Evolutionary conservation across 92 coral and sea anemone species (phyloP).

Genomic region (Scolanthus callimorphus): DNA sequence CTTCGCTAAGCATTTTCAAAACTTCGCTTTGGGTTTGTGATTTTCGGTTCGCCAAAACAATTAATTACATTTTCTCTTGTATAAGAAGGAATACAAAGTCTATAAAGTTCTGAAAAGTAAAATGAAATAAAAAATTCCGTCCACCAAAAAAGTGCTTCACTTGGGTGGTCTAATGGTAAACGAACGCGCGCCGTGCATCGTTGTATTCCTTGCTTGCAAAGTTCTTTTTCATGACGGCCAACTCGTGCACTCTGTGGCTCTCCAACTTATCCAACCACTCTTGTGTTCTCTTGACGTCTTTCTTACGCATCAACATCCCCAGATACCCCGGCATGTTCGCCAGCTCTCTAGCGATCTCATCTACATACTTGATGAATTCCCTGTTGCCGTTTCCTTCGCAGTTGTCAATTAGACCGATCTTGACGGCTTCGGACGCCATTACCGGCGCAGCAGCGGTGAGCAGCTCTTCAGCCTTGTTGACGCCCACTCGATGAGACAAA

Average conservation of each 20-base stretch:
- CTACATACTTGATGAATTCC: constrained; percentile 30
- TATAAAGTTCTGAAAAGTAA: too few species aligned
- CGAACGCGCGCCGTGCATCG: constrained; percentile 46
- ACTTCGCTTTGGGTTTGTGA: too few species aligned
- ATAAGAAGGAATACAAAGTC: too few species aligned
- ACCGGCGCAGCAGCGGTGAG: constrained; percentile 35
- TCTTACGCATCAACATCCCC: constrained; percentile 10
- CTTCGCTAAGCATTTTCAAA: too few species aligned
- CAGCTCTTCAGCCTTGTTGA: constrained; percentile 32
- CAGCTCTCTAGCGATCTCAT: constrained; percentile 22
- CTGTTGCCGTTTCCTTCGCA: constrained; percentile 13
- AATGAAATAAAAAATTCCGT: too few species aligned
- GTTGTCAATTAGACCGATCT: constrained; percentile 45
- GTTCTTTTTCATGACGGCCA: constrained; percentile 43
- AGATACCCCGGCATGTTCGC: constrained; percentile 7
- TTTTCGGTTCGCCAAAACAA: too few species aligned
- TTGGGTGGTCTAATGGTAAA: constrained; percentile 58
- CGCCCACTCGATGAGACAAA: constrained; percentile 54
- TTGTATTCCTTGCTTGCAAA: constrained; percentile 54
- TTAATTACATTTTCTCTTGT: too few species aligned
- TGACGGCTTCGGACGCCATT: constrained; percentile 40
- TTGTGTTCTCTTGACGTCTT: constrained; percentile 11
- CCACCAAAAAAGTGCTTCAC: too few species aligned
- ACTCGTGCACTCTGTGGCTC: constrained; percentile 32
- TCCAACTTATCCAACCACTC: constrained; percentile 41